phyloP scores from a whole-genome alignment of 2,888 invertebrate genomes.

The Metalampra italica region DNA sequence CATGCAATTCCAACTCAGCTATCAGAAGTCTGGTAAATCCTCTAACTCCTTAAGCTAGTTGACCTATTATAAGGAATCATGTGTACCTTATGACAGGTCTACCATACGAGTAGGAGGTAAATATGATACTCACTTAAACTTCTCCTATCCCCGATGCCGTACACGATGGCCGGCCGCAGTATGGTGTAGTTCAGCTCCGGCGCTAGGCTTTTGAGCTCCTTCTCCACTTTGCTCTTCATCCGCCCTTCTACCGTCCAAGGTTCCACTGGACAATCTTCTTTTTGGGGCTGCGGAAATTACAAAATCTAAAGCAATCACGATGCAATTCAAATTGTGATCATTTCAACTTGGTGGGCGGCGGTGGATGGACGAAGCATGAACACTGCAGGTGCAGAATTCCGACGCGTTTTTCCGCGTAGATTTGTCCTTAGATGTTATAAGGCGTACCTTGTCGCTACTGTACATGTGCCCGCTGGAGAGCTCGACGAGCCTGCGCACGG shows the following conservation, averaged over 20 bases:
- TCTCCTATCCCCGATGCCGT: conserved; percentile 89
- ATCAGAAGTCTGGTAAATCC: no score
- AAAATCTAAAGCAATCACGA: no score
- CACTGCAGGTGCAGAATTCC: no score
- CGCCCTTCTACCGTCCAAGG: conserved; percentile 92
- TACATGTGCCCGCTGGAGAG: conserved; percentile 90
- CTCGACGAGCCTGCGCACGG: conserved; percentile 87
- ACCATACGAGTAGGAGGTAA: no score
- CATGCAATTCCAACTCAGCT: not conserved
- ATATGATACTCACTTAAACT: conserved; percentile 83
- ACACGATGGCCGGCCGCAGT: conserved; percentile 90
- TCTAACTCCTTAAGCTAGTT: no score
- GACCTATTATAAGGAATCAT: no score
- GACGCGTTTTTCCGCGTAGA: no score
- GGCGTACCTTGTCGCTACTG: conserved; percentile 85
- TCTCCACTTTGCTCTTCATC: conserved; percentile 91
- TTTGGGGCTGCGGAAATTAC: conserved; percentile 74
- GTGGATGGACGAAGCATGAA: no score
- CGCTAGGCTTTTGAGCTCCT: conserved; percentile 82
- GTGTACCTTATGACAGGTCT: no score
- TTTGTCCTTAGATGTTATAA: no score
- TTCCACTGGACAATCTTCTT: conserved; percentile 86
- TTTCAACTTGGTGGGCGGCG: no score
- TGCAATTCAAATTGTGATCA: no score
- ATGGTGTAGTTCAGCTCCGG: conserved; percentile 86